These are phyloP conservation scores for Glaucomys volans DNA, from an alignment of 2,113 vertebrate species.

Conservation along the genomic window DNA sequence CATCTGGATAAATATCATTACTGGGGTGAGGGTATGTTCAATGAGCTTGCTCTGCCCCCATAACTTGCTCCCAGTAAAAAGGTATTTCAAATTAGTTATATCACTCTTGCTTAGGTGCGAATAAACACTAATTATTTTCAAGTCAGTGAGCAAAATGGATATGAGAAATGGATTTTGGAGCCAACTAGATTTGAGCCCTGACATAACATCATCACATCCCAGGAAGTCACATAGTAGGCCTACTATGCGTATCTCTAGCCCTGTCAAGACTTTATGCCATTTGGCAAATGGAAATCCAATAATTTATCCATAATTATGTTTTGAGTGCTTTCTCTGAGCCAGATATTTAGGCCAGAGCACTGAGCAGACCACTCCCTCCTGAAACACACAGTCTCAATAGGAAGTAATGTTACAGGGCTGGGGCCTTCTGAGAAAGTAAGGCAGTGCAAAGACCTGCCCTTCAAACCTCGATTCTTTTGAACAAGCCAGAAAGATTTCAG, in stretches of 20 bases:
- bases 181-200: background rate
- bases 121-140: conserved; percentile 36
- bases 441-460: too few relatives aligned
- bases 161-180: background rate
- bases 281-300: background rate
- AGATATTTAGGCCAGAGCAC: background rate
- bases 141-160: background rate
- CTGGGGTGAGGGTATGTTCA: background rate
- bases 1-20: background rate
- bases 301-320: background rate
- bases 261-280: background rate
- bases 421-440: too few relatives aligned
- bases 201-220: background rate
- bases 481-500: too few relatives aligned
- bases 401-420: background rate
- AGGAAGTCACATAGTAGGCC: background rate
- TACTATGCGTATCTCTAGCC: background rate
- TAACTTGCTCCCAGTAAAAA: background rate
- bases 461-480: too few relatives aligned
- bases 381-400: background rate
- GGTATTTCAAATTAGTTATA: background rate
- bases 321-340: background rate
- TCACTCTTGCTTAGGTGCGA: background rate
- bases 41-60: background rate
- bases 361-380: background rate